Conservation (phyloP, 1,140 invertebrate species). For the Procambarus clarkii region DNA sequence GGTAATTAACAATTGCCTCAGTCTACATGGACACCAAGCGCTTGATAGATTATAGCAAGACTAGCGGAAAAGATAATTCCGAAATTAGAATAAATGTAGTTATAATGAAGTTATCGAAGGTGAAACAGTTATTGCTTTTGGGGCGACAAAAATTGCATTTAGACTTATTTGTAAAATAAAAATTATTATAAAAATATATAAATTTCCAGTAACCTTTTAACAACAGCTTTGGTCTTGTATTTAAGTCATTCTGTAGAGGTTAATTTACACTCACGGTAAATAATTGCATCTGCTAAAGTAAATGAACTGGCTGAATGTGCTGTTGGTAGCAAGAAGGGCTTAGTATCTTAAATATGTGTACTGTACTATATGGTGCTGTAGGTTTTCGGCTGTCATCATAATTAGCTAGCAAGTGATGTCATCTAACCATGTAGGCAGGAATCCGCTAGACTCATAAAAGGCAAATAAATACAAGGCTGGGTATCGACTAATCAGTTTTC, state of each 20-base stretch:
- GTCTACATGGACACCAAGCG: background rate
- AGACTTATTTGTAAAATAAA: background rate
- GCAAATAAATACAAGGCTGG: background rate
- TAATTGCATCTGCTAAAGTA: background rate
- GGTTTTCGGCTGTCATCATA: slow-evolving; percentile 28
- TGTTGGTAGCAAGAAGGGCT: background rate
- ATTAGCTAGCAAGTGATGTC: slow-evolving; percentile 32
- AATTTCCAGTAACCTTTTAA: background rate
- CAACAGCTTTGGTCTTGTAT: background rate
- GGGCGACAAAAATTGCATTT: background rate
- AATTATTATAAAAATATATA: background rate
- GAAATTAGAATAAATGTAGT: background rate
- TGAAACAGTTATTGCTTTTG: background rate
- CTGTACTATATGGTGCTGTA: slow-evolving; percentile 18
- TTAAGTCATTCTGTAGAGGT: background rate
- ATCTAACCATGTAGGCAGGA: slow-evolving; percentile 24
- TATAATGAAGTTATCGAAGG: background rate
- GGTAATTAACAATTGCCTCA: background rate
- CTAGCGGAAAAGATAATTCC: background rate
- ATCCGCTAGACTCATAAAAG: background rate
- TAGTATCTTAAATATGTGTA: slow-evolving; percentile 12
- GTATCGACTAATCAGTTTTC: slow-evolving; percentile 18
- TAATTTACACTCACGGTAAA: background rate
- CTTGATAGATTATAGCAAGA: background rate
- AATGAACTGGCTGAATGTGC: background rate